Percentiles rank a stretch among this genome's conserved stretches.
Evolutionary conservation across 1,140 invertebrate species (phyloP).

Genomic region (Conopomorpha cramerella): DNA sequence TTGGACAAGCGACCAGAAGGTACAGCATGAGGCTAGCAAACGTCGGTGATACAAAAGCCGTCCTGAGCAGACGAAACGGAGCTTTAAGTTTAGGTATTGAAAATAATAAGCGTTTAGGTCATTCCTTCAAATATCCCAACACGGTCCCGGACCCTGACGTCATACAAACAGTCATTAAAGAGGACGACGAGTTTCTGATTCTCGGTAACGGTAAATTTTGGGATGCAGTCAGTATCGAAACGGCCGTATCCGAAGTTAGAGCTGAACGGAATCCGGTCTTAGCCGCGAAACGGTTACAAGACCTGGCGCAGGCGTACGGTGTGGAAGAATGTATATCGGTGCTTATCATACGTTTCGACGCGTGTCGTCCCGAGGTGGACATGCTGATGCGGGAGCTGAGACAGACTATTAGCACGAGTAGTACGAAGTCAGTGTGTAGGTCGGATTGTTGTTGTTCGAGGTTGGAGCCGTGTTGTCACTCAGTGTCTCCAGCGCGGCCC

Average conservation of each 20-base stretch:
- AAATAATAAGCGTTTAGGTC: constrained; percentile 65
- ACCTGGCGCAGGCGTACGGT: constrained; percentile 81
- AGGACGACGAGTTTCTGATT: constrained; percentile 81
- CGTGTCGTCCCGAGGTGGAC: constrained; percentile 69
- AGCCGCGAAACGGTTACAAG: constrained; percentile 79
- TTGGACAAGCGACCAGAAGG: constrained; percentile 43
- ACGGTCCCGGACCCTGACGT: constrained; percentile 75
- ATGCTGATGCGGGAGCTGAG: constrained; percentile 75
- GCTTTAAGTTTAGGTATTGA: constrained; percentile 62
- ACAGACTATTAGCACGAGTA: constrained; percentile 69
- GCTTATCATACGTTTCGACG: constrained; percentile 72
- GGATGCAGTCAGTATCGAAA: constrained; percentile 75
- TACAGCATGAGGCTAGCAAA: constrained; percentile 73
- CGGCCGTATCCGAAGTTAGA: constrained; percentile 75
- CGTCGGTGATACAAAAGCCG: constrained; percentile 73
- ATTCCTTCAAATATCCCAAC: constrained; percentile 67
- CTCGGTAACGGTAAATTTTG: constrained; percentile 79
- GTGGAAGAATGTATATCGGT: constrained; percentile 81
- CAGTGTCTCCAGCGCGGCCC: constrained; percentile 49
- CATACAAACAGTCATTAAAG: constrained; percentile 74
- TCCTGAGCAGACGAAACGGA: constrained; percentile 69
- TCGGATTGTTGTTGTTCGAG: constrained; percentile 68
- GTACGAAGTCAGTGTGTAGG: constrained; percentile 58
- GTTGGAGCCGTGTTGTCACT: constrained; percentile 65
- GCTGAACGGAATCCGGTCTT: constrained; percentile 75